phyloP scores from a whole-genome alignment of 2,888 invertebrate genomes.

The Argyra leucocephala region DNA sequence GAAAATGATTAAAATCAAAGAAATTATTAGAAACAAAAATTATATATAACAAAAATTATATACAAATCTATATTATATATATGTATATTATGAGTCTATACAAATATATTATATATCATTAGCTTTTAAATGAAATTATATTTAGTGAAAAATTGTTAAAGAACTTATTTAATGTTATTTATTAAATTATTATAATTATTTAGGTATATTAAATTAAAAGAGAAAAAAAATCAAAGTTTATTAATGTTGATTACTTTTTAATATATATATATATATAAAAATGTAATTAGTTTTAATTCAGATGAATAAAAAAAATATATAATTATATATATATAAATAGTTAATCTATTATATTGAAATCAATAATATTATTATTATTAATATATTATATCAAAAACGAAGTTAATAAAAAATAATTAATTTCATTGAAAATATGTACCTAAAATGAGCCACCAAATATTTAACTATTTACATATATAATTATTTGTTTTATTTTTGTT shows the following conservation, averaged over 20 bases:
- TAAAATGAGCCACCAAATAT: conserved; percentile 1
- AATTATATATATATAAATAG: background rate
- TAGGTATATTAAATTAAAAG: background rate
- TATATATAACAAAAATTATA: background rate
- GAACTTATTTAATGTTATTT: background rate
- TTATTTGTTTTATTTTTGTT: background rate
- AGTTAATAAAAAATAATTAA: background rate
- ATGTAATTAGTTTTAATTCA: background rate
- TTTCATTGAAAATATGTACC: background rate
- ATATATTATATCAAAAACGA: background rate
- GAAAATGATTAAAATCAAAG: too few species aligned
- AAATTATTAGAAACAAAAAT: background rate
- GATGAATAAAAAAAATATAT: too few species aligned
- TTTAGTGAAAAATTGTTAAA: background rate
- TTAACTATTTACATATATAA: background rate
- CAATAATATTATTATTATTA: background rate
- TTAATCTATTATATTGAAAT: background rate
- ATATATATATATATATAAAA: background rate
- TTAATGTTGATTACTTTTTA: conserved; percentile 2
- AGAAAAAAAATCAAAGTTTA: background rate
- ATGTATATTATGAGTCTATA: too few species aligned
- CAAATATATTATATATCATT: conserved; percentile 2
- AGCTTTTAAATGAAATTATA: background rate
- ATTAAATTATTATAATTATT: conserved; percentile 1
- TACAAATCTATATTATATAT: background rate